Conservation (phyloP, 2,888 invertebrate species). For the Liposcelis brunnea region DNA sequence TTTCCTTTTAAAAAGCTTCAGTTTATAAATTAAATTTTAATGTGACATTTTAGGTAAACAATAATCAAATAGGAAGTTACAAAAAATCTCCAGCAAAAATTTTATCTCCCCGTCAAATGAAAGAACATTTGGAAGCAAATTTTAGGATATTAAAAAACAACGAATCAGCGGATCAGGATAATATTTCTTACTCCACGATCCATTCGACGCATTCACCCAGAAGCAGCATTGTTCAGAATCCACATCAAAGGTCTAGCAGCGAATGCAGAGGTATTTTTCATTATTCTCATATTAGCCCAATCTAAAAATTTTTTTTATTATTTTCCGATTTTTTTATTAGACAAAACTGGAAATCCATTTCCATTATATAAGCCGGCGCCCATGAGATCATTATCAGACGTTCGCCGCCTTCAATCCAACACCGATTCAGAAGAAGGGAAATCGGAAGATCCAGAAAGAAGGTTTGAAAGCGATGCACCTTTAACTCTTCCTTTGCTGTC, state of each 20-base stretch:
- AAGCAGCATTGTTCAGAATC: conserved; percentile 18
- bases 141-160: not conserved
- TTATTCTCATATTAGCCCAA: conserved; percentile 5
- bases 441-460: no score
- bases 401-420: conserved; percentile 26
- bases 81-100: conserved; percentile 15
- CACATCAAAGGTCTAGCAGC: conserved; percentile 20
- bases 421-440: conserved; percentile 16
- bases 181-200: no score
- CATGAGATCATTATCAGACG: conserved; percentile 33
- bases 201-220: conserved; percentile 15
- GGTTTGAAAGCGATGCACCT: no score
- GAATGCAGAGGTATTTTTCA: conserved; percentile 19
- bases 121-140: not conserved
- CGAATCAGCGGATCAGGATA: not conserved
- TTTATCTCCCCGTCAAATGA: conserved; percentile 4
- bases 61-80: conserved; percentile 23
- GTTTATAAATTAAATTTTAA: no score
- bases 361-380: conserved; percentile 33
- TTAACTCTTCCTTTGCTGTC: no score
- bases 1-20: not conserved
- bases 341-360: conserved; percentile 25
- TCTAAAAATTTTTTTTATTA: conserved; percentile 4
- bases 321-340: not conserved
- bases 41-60: no score